Percentiles rank a stretch among this genome's conserved stretches.
These are phyloP conservation scores for Catharus bicknelli DNA, from an alignment of 2,113 vertebrate genomes.

Conservation along the genomic window DNA sequence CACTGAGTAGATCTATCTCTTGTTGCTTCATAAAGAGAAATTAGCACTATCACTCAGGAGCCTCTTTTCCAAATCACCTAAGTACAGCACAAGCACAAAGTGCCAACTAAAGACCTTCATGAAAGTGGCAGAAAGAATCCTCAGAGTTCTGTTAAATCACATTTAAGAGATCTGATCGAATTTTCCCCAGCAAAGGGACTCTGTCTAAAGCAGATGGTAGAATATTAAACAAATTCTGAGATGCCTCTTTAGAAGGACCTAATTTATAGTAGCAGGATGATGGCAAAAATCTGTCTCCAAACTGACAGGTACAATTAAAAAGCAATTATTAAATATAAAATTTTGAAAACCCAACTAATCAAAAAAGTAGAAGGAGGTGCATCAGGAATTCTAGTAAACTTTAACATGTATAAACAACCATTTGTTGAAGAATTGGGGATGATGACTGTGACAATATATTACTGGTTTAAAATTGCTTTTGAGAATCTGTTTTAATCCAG, in stretches of 20 bases:
- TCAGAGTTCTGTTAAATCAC: background rate
- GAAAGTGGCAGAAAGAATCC: background rate
- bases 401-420: background rate
- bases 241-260: background rate
- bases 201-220: background rate
- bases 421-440: background rate
- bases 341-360: background rate
- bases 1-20: background rate
- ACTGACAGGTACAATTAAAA: background rate
- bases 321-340: background rate
- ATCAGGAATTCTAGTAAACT: background rate
- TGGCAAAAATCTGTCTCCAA: background rate
- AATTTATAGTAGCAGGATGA: background rate
- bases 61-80: background rate
- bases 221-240: background rate
- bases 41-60: background rate
- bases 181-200: background rate
- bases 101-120: background rate
- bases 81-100: background rate
- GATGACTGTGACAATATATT: accelerated
- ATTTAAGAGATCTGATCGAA: background rate
- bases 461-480: background rate
- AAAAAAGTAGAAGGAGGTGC: background rate
- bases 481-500: background rate
- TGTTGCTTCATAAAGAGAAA: background rate